These are phyloP conservation scores for Onychomys arenicola DNA, from an alignment of 2,797 vertebrate genomes.

Conservation along the genomic window DNA sequence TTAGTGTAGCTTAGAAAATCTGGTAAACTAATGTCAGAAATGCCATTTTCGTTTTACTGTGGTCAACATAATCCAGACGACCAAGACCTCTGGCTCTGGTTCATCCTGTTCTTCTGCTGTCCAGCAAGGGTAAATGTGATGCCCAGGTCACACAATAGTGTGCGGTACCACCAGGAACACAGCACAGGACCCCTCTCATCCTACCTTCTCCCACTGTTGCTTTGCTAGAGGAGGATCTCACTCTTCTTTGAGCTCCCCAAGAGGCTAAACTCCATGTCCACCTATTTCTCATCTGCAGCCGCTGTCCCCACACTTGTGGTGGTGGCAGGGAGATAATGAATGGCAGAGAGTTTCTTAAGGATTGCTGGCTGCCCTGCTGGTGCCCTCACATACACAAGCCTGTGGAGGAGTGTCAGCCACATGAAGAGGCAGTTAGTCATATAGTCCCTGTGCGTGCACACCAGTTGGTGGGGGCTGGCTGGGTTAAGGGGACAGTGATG, in stretches of 20 bases:
- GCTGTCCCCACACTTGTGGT: neutral
- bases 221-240: neutral
- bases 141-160: neutral
- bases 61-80: neutral
- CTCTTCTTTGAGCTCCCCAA: neutral
- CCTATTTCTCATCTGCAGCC: neutral
- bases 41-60: neutral
- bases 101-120: neutral
- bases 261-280: too few relatives aligned
- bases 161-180: neutral
- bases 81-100: neutral
- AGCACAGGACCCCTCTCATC: neutral
- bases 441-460: constrained; percentile 58
- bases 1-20: neutral
- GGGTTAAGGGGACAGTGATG: constrained; percentile 73
- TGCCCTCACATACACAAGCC: neutral
- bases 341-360: constrained; percentile 12
- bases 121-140: constrained; percentile 10
- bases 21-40: neutral
- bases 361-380: neutral
- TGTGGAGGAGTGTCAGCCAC: constrained; percentile 50
- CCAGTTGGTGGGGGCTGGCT: constrained; percentile 78
- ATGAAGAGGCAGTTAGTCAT: constrained; percentile 71
- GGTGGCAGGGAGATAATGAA: neutral
- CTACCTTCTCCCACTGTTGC: neutral